Base-by-base conservation (phyloP, 2,888 invertebrate genomes). In the Axea sp. region DNA sequence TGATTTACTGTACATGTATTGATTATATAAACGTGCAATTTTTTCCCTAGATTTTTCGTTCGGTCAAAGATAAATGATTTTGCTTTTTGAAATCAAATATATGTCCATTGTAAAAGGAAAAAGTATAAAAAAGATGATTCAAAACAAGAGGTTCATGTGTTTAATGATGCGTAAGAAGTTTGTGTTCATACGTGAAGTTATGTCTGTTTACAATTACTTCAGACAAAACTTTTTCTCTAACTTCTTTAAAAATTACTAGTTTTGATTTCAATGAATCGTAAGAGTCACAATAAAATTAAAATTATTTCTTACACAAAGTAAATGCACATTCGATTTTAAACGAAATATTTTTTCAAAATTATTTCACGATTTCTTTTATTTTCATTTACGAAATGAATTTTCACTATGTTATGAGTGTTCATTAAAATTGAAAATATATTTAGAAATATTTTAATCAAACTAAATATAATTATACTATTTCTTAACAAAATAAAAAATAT, bases 1-100 rank as follows among this genome's bases (percentile, higher is more conserved):
- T 68, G 59, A 68, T 68, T 68, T 68, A 68, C 47, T 24, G 28
- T 35, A 22, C 43, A 6, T n/a, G n/a, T n/a, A n/a, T n/a, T n/a
- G 33, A 12, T n/a, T 47, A 35, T 24, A 31, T 24, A 47, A 30
- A 37, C 14, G 12, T 11, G 39, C 37, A 39, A 28, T 41, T 33
- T 68, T 59, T 37, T 43, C 11, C 9, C 30, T 49, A 6, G 24
- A 3, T 6, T 3, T 24, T 24, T 24, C 24, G 7, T 1, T 7
- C 7, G 7, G 24, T 24, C 22, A 22, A 37, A 57, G 67, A 67
- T 39, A 57, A 57, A 67, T 47, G 47, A 39, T 11, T 19, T 4
- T 8, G 24, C 22, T 45, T 45, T 19, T 24, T 37, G 14, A 35
- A 49, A 57, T 39, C 24, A 22, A 51, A 41, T 31, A 26, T 24